phyloP scores from a whole-genome alignment of 23 tunicate genomes.

The Styela plicata region DNA sequence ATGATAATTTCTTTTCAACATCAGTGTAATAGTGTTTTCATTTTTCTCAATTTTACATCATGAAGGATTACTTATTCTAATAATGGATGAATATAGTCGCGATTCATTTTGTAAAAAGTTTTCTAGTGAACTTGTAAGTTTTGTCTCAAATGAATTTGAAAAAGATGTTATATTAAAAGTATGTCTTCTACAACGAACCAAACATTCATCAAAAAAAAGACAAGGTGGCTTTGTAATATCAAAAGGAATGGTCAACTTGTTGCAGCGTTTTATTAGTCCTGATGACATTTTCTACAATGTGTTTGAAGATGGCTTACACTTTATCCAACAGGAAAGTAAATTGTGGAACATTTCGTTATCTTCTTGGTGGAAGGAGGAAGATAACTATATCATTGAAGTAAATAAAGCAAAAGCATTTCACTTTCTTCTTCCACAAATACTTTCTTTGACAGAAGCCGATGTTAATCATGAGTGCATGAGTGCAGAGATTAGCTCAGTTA shows the following conservation, averaged over 20 bases:
- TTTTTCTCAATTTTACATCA: too few relatives aligned
- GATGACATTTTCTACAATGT: not conserved
- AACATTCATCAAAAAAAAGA: not conserved
- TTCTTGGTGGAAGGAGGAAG: not conserved
- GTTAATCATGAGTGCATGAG: not conserved
- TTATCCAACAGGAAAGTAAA: not conserved
- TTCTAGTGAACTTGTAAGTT: not conserved
- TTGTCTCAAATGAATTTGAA: not conserved
- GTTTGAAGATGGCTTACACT: not conserved
- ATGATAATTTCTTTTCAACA: too few relatives aligned
- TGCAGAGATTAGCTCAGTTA: not conserved
- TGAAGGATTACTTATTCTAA: too few relatives aligned
- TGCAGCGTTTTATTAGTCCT: not conserved
- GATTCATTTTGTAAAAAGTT: not conserved
- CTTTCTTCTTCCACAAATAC: not conserved
- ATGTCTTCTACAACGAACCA: slow-evolving; percentile 15
- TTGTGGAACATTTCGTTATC: not conserved
- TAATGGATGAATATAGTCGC: not conserved
- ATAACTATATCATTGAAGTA: slow-evolving; percentile 4
- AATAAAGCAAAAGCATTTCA: slow-evolving; percentile 3
- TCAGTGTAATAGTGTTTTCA: too few relatives aligned
- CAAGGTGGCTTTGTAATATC: not conserved
- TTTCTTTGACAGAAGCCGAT: not conserved
- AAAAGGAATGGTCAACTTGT: not conserved
- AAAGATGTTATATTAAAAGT: not conserved